phyloP scores from a whole-genome alignment of 2,113 vertebrate species.

The Psilopogon haemacephalus region DNA sequence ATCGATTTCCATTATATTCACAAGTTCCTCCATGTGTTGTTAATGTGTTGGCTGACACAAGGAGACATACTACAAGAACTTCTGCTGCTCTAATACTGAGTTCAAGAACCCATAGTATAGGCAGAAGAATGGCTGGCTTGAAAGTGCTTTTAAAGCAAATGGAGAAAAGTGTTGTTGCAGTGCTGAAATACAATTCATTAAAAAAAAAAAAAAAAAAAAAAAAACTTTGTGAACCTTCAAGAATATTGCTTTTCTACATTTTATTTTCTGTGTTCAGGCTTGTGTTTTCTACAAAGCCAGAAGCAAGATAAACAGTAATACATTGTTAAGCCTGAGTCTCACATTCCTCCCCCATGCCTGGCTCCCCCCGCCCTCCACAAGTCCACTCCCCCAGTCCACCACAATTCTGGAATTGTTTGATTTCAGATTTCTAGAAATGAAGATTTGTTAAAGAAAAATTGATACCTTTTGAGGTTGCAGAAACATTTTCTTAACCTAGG shows the following conservation, averaged over 20 bases:
- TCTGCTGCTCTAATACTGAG: neutral
- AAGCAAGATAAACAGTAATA: neutral
- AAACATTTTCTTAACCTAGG: neutral
- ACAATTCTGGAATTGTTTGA: neutral
- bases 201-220: neutral
- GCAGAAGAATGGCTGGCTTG: neutral
- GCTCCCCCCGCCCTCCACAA: too few species aligned
- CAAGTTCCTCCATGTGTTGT: accelerated
- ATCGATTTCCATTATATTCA: neutral
- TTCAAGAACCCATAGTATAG: neutral
- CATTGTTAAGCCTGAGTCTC: neutral
- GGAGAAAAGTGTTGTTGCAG: neutral
- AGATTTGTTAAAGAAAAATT: neutral
- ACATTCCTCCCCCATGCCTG: too few species aligned
- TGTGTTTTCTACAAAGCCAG: neutral
- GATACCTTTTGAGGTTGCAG: neutral
- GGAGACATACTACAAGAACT: neutral
- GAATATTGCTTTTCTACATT: neutral
- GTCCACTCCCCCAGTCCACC: neutral
- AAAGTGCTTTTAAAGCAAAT: neutral
- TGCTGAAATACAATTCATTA: neutral
- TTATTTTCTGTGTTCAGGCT: neutral
- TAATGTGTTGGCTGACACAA: neutral
- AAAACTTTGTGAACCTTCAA: neutral
- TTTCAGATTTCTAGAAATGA: neutral